phyloP scores from a whole-genome alignment of 2,888 invertebrate species.

The Hedychridium roseum region DNA sequence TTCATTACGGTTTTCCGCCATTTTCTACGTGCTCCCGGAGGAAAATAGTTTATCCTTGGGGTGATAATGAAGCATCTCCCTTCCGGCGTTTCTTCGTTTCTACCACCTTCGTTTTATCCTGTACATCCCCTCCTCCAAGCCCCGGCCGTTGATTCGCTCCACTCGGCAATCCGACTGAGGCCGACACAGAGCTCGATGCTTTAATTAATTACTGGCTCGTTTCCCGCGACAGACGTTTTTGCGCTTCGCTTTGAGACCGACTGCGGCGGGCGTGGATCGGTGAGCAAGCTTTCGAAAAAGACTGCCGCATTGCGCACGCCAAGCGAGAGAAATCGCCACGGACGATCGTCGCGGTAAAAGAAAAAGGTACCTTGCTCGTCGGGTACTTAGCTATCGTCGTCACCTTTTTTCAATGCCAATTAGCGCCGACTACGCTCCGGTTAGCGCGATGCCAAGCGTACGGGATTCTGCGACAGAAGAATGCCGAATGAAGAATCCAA shows the following conservation, averaged over 20 bases:
- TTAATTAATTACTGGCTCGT: slow-evolving; percentile 49
- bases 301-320: no score
- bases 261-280: slow-evolving; percentile 4
- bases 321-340: no score
- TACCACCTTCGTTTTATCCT: no score
- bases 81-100: no score
- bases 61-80: no score
- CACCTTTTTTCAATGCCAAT: slow-evolving; percentile 61
- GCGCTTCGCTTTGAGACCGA: not conserved
- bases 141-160: no score
- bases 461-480: slow-evolving; percentile 16
- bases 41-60: no score
- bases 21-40: no score
- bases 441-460: slow-evolving; percentile 20
- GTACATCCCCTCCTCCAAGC: slow-evolving; percentile 8
- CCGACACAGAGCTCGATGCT: no score
- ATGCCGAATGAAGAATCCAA: no score
- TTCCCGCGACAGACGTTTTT: slow-evolving; percentile 24
- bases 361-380: slow-evolving; percentile 11
- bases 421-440: slow-evolving; percentile 45
- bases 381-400: slow-evolving; percentile 50
- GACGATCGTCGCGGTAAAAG: slow-evolving; percentile 3
- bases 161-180: slow-evolving; percentile 1
- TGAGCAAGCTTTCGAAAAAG: no score
- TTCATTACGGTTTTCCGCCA: no score